Conservation (phyloP, 2,113 vertebrate genomes). For the Madoqua kirkii region DNA sequence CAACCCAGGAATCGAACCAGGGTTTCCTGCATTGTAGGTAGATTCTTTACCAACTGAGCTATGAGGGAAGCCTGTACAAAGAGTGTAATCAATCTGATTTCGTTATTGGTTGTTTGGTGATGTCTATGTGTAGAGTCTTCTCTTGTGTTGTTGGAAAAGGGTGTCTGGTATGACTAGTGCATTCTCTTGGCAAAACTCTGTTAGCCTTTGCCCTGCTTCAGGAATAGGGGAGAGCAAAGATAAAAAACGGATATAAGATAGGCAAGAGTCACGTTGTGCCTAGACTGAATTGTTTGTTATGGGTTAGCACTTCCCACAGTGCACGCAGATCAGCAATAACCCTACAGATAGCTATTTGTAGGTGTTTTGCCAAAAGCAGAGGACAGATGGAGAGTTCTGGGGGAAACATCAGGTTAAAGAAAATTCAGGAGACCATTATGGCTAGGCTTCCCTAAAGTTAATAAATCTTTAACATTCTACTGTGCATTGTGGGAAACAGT, state of each 20-base stretch:
- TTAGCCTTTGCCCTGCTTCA: background rate
- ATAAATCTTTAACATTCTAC: background rate
- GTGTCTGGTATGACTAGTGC: background rate
- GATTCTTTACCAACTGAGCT: background rate
- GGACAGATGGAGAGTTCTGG: background rate
- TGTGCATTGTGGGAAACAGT: background rate
- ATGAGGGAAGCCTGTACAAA: background rate
- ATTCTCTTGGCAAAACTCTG: background rate
- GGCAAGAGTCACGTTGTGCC: background rate
- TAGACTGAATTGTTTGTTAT: background rate
- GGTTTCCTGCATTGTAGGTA: background rate
- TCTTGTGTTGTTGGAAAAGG: background rate
- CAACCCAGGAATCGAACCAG: background rate
- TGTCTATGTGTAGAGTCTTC: background rate
- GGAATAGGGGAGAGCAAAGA: background rate
- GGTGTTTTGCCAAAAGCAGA: background rate
- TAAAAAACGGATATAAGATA: background rate
- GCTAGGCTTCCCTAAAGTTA: background rate
- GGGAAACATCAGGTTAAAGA: background rate
- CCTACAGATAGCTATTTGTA: background rate
- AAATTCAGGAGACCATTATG: background rate
- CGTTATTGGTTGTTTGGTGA: background rate
- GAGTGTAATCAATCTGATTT: background rate
- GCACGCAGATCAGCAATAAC: background rate
- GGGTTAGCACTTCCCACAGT: background rate